A percentile compares a stretch with the other conserved stretches of the same genome.
These are phyloP conservation scores for Eulemur macaco DNA, from an alignment of 2,113 vertebrate species.

Conservation along the genomic window DNA sequence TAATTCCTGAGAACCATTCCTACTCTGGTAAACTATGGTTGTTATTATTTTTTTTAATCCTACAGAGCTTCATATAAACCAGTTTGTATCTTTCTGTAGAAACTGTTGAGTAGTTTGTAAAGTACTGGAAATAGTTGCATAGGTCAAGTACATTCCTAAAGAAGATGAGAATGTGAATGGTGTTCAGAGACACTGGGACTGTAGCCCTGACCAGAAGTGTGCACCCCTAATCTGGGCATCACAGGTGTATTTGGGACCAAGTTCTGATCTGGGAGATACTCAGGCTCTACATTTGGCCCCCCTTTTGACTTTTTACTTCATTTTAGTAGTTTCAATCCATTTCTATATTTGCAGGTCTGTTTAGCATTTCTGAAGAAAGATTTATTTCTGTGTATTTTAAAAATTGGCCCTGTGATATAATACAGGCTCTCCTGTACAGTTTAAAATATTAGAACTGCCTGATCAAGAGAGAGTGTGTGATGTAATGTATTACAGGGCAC, in stretches of 20 bases:
- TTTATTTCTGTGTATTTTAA: conserved; percentile 9
- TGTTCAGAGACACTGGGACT: neutral
- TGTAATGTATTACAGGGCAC: neutral
- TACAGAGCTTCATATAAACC: neutral
- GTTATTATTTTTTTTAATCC: conserved; percentile 9
- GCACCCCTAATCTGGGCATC: neutral
- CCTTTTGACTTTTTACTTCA: neutral
- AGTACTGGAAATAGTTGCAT: neutral
- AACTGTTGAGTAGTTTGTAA: neutral
- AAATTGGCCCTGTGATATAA: neutral
- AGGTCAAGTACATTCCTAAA: neutral
- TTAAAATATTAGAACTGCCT: neutral
- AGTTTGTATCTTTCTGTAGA: neutral
- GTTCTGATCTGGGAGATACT: neutral
- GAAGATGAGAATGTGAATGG: neutral
- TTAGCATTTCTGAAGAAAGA: conserved; percentile 6
- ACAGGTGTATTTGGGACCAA: neutral
- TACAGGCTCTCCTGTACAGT: neutral
- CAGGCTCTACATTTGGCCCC: neutral
- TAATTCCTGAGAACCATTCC: neutral
- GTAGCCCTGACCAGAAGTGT: neutral
- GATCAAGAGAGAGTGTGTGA: neutral
- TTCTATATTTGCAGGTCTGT: neutral
- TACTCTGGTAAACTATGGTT: neutral
- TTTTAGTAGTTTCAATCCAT: conserved; percentile 15